Evolutionary conservation across 2,797 vertebrate genomes (phyloP).

Genomic region (Clarias pachynema): DNA sequence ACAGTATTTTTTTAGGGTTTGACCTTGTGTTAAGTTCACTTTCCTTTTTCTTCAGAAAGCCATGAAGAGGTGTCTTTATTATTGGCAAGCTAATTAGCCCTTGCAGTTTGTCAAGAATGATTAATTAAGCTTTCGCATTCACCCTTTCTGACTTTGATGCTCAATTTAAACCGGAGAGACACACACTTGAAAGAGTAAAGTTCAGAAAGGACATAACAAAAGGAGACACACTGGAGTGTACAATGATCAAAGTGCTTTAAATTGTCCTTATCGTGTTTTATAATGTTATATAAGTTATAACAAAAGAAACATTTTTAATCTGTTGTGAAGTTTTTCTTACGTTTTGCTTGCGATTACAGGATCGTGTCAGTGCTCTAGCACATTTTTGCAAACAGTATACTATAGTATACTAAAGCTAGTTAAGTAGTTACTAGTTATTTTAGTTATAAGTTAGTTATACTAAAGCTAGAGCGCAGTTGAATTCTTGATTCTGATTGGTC

Average conservation of each 20-base stretch:
- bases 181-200: neutral
- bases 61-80: slow-evolving; percentile 29
- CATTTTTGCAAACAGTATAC: too few species aligned
- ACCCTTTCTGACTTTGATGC: slow-evolving; percentile 37
- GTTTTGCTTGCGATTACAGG: neutral
- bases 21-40: slow-evolving; percentile 9
- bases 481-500: neutral
- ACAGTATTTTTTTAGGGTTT: neutral
- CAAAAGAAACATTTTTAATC: neutral
- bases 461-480: neutral
- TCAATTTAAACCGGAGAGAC: slow-evolving; percentile 16
- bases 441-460: too few species aligned
- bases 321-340: neutral
- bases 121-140: slow-evolving; percentile 60
- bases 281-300: neutral
- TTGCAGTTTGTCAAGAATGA: slow-evolving; percentile 58
- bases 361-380: neutral
- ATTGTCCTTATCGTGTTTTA: neutral
- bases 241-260: neutral
- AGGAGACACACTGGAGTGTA: neutral
- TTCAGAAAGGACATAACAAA: neutral
- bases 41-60: slow-evolving; percentile 14
- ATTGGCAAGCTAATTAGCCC: slow-evolving; percentile 47
- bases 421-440: neutral
- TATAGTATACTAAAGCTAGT: neutral